Base-by-base conservation (phyloP, 1,140 invertebrate species). In the Brachionus calyciflorus region DNA sequence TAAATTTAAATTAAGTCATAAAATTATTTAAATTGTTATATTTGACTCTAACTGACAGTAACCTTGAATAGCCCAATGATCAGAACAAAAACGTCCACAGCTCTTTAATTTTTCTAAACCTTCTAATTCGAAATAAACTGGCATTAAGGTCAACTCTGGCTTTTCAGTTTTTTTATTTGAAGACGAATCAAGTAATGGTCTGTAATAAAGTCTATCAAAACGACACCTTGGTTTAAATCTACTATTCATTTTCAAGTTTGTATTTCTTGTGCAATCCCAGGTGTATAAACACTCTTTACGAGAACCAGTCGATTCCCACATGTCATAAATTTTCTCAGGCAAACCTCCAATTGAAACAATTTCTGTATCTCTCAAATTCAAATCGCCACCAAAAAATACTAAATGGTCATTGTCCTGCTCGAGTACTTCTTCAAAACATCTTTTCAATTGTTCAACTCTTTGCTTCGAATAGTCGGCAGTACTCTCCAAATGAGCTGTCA, bases 401-500 rank as follows among this genome's bases (percentile, higher is more conserved):
- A 85, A 87, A 14, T 79, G 73, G 37, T 83, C 79, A n/a, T 81
- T 37, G 4, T 82, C 78, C 14, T 81, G 78, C 10, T 82, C 79
- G 19, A 76, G 78, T 33, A 87, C 80, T 24, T 81, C 78, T 14
- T 83, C 70, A 68, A 89, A 86, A n/a, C 81, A 83, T 5, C 63
- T 80, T 60, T 81, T 81, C 5, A 89, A 79, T 77, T 89, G 89
- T 21, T 80, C 78, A 46, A 82, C 82, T 46, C 89, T 81, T 76
- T 87, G 85, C 14, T 76, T 80, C 0, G 82, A 75, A 79, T 82
- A 82, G 0, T 87, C 85, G 73, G 79, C 83, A 3, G 88, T 89
- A 80, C 88, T 89, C 79, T 89, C 89, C 76, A 89, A 80, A 81
- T 89, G 89, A 24, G 86, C 84, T 65, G 88, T 89, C 57, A 89